These are phyloP conservation scores for Lates calcarifer DNA, from an alignment of 2,113 vertebrate species.

Conservation along the genomic window DNA sequence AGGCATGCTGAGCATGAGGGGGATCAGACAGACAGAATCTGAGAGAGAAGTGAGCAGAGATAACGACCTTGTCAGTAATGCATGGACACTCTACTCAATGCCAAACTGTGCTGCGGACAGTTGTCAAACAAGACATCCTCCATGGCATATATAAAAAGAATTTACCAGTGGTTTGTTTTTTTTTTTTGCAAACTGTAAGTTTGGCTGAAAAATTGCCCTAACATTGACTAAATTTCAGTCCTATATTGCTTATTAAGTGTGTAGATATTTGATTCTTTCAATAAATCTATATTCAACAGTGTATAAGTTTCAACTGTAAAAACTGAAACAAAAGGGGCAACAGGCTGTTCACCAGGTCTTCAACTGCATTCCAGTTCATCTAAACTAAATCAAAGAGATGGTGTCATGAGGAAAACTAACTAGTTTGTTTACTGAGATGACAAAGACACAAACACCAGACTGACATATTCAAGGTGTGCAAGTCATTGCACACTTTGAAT, in stretches of 20 bases:
- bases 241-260: not conserved
- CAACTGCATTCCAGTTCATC: too few species aligned
- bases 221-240: not conserved
- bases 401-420: too few species aligned
- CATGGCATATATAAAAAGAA: not conserved
- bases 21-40: not conserved
- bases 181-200: not conserved
- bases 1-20: not conserved
- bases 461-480: not conserved
- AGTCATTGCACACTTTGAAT: not conserved
- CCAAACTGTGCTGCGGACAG: slow-evolving; percentile 16
- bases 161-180: not conserved
- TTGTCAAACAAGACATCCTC: not conserved
- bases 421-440: not conserved
- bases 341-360: too few species aligned
- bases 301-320: not conserved
- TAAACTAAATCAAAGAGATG: too few species aligned
- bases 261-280: not conserved
- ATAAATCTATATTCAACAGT: not conserved
- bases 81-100: too few species aligned
- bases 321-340: too few species aligned
- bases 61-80: not conserved
- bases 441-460: not conserved
- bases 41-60: slow-evolving; percentile 4
- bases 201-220: not conserved